Evolutionary conservation across 2,113 vertebrate genomes (phyloP), one percentile per base, ranked within the genome.

Genomic region (Regulus satrapa): DNA sequence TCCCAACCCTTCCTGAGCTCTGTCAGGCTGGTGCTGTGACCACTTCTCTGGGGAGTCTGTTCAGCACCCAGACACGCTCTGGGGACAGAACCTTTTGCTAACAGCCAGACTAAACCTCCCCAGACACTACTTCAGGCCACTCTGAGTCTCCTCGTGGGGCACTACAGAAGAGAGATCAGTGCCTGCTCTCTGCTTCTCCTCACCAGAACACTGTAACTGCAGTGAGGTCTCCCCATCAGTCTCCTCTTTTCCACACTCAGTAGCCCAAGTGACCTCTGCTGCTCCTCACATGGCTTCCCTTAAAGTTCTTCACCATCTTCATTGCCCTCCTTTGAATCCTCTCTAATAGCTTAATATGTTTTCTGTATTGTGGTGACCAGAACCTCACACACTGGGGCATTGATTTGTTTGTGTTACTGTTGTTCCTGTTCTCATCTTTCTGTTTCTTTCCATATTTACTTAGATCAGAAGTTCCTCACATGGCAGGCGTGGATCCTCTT

Each of bases 241-340:
- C 36, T 51, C 32, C 54, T 51, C 40, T 34, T 43, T 6, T 54
- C 32, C 26, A 52, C 36, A 11, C 62, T 38, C 21, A 51, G 16
- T 54, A 32, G 14, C 36, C 5, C 62, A 51, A 51, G 20, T 10
- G 21, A 7, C 18, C 32, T 51, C 52, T 43, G 45, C 31, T 18
- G 6, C 36, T 75, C 34, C 36, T 31, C 51, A 20, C 5, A 17
- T 0, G 0, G 10, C 17, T 86, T 59, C 21, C 26, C 26, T 45
- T 12, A 23, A 18, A 11, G 26, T 25, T 26, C 18, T 36, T 76
- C 45, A 28, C 21, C n/a, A 12, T 48, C 21, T 36, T 23, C 24
- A 7, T 12, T 61, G 46, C 32, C 14, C 45, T 59, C 21, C 23
- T 76, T 23, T 59, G 38, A 18, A 36, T 1, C 2, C 21, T 52